Evolutionary conservation across 2,888 invertebrate genomes (phyloP).

Genomic region (Pseudococcus viburni): DNA sequence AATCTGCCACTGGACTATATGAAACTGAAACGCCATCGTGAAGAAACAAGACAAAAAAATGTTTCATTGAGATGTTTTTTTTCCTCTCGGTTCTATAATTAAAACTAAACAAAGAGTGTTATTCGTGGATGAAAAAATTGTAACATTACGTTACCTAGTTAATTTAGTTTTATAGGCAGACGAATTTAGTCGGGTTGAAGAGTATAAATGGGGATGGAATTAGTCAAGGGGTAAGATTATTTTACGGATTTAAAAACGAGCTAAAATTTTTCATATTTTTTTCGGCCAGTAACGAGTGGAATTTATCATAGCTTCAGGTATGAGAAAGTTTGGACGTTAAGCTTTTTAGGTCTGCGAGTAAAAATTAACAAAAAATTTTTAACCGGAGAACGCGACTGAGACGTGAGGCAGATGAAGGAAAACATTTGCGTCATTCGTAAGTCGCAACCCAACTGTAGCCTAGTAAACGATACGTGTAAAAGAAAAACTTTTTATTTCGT

Average conservation of each 20-base stretch:
- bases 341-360: not conserved
- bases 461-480: constrained; percentile 7
- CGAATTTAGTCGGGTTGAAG: not conserved
- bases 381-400: not conserved
- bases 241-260: constrained; percentile 11
- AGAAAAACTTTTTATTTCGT: constrained; percentile 30
- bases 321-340: not conserved
- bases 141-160: not conserved
- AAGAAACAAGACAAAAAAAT: not conserved
- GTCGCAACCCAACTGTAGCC: not conserved
- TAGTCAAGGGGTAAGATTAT: not conserved
- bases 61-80: not conserved
- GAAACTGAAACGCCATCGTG: not conserved
- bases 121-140: not conserved
- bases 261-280: constrained; percentile 15
- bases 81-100: not conserved
- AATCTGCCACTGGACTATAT: too few relatives aligned
- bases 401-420: not conserved
- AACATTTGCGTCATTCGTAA: constrained; percentile 3
- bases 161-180: constrained; percentile 13
- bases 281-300: not conserved
- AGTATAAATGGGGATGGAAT: constrained; percentile 3
- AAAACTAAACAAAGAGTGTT: constrained; percentile 1
- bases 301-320: not conserved
- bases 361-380: constrained; percentile 27